Evolutionary conservation across 2,797 vertebrate genomes (phyloP), one percentile per base, ranked within the genome.

Genomic region (Periparus ater): DNA sequence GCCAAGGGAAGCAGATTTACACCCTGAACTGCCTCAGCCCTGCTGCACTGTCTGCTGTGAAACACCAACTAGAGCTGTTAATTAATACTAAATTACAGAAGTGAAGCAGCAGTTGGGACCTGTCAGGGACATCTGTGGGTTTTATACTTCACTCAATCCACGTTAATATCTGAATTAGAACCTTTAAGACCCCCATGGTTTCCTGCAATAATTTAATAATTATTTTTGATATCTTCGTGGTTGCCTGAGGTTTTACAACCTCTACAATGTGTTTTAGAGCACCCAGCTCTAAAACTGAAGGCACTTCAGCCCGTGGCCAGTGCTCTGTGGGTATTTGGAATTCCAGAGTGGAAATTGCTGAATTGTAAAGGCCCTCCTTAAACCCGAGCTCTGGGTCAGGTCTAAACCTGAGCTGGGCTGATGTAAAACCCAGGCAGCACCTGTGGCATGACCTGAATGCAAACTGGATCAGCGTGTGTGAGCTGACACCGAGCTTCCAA

Each of bases 251-350:
- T 61, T 77, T 36, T 38, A 84, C 26, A 74, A 4, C 60, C 51
- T 70, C 61, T n/a, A 22, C 29, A 32, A 12, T 5, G 16, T 16
- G 13, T 30, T 15, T 30, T 34, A 9, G 4, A 82, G 42, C 79
- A 79, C 3, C 21, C 67, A 85, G 38, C 55, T 70, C 4, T 79
- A 4, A 32, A 61, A 9, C 17, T n/a, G 67, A 26, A 50, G 34
- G n/a, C n/a, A 7, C 2, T 40, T 1, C 32, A 81, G 51, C 38
- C 48, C 5, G 0, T 22, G 66, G 73, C 54, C 11, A 0, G 29
- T 36, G 3, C 36, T 44, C 60, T 62, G 2, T 4, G 9, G 22
- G 18, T 4, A 1, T 8, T 6, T 83, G 72, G 65, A 67, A 34
- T 77, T 48, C 7, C 51, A 80, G 84, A 25, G 11, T 16, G 13